Percentiles rank a stretch among this genome's conserved stretches.
Evolutionary conservation across 1,140 invertebrate genomes (phyloP).

Genomic region (Lucilia sericata): DNA sequence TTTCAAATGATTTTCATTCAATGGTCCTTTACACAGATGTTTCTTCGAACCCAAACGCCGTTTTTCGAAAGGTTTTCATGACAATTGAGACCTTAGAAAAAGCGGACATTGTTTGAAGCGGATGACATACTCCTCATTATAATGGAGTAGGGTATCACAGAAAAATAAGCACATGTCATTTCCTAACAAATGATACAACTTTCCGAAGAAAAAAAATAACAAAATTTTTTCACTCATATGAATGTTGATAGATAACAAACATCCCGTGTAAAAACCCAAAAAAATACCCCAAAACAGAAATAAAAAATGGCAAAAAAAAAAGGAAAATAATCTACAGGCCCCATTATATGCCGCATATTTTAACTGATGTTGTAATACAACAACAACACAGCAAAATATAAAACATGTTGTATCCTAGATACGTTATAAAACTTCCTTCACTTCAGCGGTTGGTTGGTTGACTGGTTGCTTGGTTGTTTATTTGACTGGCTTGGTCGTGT

Average conservation of each 20-base stretch:
- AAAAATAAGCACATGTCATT: neutral
- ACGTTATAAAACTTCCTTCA: neutral
- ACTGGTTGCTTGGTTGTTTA: too few species aligned
- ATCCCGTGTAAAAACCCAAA: neutral
- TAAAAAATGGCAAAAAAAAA: neutral
- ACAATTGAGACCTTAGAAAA: too few species aligned
- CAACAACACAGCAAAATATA: too few species aligned
- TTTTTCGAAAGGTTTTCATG: too few species aligned
- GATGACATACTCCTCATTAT: too few species aligned
- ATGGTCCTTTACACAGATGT: too few species aligned
- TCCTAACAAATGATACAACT: neutral
- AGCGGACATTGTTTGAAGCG: too few species aligned
- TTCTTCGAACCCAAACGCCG: too few species aligned
- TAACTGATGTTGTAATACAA: neutral
- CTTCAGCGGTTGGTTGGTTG: too few species aligned
- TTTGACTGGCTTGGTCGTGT: neutral
- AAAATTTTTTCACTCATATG: neutral
- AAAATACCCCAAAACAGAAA: neutral
- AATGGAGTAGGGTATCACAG: too few species aligned
- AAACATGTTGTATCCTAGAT: neutral
- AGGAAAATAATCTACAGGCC: neutral
- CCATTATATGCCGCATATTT: neutral
- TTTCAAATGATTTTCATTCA: too few species aligned
- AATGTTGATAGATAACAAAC: slow-evolving; percentile 13
- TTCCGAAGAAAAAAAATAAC: neutral